A percentile compares a stretch with the other conserved stretches of the same genome.
Conservation (phyloP, 1,140 invertebrate species). For the Drosophila sp. region DNA sequence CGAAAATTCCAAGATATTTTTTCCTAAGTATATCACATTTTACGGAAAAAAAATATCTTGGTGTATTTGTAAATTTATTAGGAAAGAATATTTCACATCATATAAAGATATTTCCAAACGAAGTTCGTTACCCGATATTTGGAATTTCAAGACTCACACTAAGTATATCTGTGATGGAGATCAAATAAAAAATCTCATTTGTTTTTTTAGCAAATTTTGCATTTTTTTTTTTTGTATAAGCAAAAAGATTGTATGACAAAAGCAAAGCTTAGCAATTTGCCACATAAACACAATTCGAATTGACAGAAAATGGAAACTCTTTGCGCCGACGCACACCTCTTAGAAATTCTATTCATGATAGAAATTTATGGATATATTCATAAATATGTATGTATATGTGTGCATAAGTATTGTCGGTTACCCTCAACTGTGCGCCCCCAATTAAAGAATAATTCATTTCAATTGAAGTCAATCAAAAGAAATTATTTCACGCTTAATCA, state of each 20-base stretch:
- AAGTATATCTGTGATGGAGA: too few species aligned
- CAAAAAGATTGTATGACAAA: conserved; percentile 45
- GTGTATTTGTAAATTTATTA: too few species aligned
- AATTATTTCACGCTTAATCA: conserved; percentile 81
- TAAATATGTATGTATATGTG: background rate
- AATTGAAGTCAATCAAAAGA: conserved; percentile 81
- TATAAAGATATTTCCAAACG: too few species aligned
- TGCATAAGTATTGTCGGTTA: conserved; percentile 21
- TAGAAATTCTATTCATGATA: conserved; percentile 19
- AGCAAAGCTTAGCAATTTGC: conserved; percentile 27
- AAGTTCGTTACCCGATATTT: too few species aligned
- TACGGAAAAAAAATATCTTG: too few species aligned
- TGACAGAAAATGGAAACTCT: conserved; percentile 27
- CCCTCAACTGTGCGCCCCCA: conserved; percentile 54
- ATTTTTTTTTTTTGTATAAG: conserved; percentile 35
- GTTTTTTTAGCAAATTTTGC: conserved; percentile 48
- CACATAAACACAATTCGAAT: conserved; percentile 60
- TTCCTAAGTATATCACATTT: too few species aligned
- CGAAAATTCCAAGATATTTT: too few species aligned
- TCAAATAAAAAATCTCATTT: conserved; percentile 6
- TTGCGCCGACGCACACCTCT: conserved; percentile 53
- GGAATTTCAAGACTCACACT: too few species aligned
- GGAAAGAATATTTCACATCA: too few species aligned
- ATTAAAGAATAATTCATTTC: conserved; percentile 81
- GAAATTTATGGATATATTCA: background rate